Percentiles rank a stretch among this genome's conserved stretches.
Evolutionary conservation across 2,113 vertebrate species (phyloP).

Genomic region (Bettongia penicillata): DNA sequence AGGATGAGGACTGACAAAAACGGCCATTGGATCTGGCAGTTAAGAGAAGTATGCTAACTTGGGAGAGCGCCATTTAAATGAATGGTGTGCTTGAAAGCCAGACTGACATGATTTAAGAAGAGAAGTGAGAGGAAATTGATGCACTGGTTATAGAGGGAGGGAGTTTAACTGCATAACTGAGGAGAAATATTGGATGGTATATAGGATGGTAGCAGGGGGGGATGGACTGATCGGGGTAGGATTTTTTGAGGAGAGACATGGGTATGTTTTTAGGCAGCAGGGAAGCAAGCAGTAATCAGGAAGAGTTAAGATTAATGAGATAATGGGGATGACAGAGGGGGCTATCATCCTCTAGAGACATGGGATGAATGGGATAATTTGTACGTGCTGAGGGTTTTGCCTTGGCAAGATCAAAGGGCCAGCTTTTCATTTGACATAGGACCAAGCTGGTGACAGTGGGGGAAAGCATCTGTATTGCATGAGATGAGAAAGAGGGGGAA

Average conservation of each 20-base stretch:
- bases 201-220: not conserved
- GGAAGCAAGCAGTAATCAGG: not conserved
- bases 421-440: not conserved
- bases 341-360: not conserved
- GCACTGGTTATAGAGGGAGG: not conserved
- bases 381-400: not conserved
- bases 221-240: not conserved
- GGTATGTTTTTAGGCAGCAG: not conserved
- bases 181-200: not conserved
- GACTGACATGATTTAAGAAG: not conserved
- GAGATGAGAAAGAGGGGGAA: not conserved
- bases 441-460: not conserved
- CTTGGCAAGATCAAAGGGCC: too few relatives aligned
- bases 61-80: not conserved
- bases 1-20: too few relatives aligned
- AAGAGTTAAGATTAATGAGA: not conserved
- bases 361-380: not conserved
- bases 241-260: not conserved
- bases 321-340: too few relatives aligned
- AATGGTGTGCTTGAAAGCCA: not conserved
- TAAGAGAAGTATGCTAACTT: not conserved
- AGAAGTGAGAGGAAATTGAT: not conserved
- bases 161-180: not conserved
- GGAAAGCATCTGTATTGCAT: not conserved
- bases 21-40: too few relatives aligned